Evolutionary conservation across 2,113 vertebrate genomes (phyloP).

Genomic region (Caracal caracal): DNA sequence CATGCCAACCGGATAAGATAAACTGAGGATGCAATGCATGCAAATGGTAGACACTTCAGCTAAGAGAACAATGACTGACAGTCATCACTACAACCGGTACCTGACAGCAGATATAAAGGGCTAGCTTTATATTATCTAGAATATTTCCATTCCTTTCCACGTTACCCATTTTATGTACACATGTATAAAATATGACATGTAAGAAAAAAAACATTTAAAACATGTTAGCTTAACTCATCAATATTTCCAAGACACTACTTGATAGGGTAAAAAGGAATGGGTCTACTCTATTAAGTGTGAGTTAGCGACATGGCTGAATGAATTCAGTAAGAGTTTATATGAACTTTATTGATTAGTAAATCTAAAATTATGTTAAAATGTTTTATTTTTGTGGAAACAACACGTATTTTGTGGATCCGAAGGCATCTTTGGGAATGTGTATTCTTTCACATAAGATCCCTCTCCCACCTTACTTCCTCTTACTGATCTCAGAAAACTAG

Average conservation of each 20-base stretch:
- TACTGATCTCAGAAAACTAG: background rate
- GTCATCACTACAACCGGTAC: background rate
- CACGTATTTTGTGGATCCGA: background rate
- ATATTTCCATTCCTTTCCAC: background rate
- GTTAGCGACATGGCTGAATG: background rate
- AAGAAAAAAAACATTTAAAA: conserved; percentile 14
- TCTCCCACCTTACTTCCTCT: background rate
- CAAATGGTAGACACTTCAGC: background rate
- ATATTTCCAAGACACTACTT: background rate
- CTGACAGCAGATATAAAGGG: background rate
- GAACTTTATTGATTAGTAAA: background rate
- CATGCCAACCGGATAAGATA: background rate
- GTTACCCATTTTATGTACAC: conserved; percentile 8
- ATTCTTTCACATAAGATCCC: background rate
- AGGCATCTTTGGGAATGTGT: background rate
- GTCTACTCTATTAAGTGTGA: background rate
- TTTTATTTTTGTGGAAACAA: background rate
- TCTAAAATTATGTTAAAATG: conserved; percentile 7
- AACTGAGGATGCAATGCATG: background rate
- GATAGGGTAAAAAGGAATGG: background rate
- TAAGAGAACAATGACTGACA: background rate
- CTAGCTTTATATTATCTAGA: background rate
- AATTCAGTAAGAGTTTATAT: background rate
- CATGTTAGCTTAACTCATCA: background rate
- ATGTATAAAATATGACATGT: background rate